These are phyloP conservation scores for Sigmodon hispidus DNA, from an alignment of 2,113 vertebrate genomes.

Conservation along the genomic window DNA sequence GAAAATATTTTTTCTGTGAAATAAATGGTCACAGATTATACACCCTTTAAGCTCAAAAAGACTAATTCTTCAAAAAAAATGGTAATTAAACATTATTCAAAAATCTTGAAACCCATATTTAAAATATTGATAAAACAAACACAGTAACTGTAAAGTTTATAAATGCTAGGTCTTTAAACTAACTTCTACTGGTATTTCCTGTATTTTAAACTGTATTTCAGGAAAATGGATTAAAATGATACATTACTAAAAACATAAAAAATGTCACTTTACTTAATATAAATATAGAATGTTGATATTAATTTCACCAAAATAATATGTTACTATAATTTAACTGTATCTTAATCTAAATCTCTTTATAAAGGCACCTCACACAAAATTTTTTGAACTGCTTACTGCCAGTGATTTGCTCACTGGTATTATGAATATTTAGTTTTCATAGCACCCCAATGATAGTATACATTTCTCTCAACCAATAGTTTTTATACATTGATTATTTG, in stretches of 20 bases:
- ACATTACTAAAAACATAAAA: slow-evolving; percentile 34
- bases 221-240: slow-evolving; percentile 19
- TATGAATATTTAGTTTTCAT: slow-evolving; percentile 31
- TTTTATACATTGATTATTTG: background rate
- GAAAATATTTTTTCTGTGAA: background rate
- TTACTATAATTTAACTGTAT: background rate
- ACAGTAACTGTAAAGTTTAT: slow-evolving; percentile 14
- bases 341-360: background rate
- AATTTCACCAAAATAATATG: slow-evolving; percentile 45
- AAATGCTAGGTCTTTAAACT: background rate
- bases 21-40: background rate
- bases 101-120: background rate
- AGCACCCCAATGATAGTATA: background rate
- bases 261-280: slow-evolving; percentile 7
- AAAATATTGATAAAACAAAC: background rate
- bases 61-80: background rate
- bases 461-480: slow-evolving; percentile 2
- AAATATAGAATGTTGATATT: background rate
- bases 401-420: background rate
- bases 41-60: background rate
- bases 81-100: too few relatives aligned
- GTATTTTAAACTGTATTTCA: background rate
- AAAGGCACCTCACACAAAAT: background rate
- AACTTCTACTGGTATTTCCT: background rate
- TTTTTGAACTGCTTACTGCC: background rate